Conservation (phyloP, 1,140 invertebrate species). For the Hylaeus anthracinus region DNA sequence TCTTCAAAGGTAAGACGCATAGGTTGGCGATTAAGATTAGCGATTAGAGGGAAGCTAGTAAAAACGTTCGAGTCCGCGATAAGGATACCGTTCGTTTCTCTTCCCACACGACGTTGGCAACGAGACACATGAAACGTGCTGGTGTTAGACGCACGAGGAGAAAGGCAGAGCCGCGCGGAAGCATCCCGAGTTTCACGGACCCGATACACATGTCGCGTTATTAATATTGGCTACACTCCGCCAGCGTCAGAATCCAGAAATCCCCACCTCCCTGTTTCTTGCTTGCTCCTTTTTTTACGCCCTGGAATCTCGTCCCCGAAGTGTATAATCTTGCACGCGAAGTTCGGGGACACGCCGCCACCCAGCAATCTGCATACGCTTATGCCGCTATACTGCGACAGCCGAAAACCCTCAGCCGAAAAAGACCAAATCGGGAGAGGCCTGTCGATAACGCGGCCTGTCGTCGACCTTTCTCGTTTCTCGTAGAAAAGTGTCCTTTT, state of each 20-base stretch:
- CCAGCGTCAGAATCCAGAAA: slow-evolving; percentile 35
- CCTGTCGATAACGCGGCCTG: slow-evolving; percentile 44
- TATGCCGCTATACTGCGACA: slow-evolving; percentile 46
- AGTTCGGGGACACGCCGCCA: slow-evolving; percentile 69
- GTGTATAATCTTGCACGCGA: slow-evolving; percentile 72
- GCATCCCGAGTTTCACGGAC: slow-evolving; percentile 46
- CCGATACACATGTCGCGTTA: slow-evolving; percentile 71
- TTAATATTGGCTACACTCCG: slow-evolving; percentile 67
- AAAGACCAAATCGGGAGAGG: slow-evolving; percentile 6
- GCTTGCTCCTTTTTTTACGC: slow-evolving; percentile 37
- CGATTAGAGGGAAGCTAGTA: slow-evolving; percentile 28
- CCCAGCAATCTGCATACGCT: slow-evolving; percentile 72
- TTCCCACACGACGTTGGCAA: slow-evolving; percentile 10
- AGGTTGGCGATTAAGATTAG: slow-evolving; percentile 36
- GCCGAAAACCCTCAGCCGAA: slow-evolving; percentile 29
- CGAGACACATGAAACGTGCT: slow-evolving; percentile 49
- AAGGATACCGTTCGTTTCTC: slow-evolving; percentile 42
- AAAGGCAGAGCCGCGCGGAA: slow-evolving; percentile 54
- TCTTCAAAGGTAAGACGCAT: background rate
- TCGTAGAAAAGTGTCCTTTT: background rate
- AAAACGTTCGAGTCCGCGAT: slow-evolving; percentile 25
- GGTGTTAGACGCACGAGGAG: slow-evolving; percentile 35
- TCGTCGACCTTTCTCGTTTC: slow-evolving; percentile 36
- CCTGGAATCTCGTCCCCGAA: slow-evolving; percentile 65
- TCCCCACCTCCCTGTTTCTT: background rate